Evolutionary conservation across 2,113 vertebrate genomes (phyloP).

Genomic region (Perca fluviatilis): DNA sequence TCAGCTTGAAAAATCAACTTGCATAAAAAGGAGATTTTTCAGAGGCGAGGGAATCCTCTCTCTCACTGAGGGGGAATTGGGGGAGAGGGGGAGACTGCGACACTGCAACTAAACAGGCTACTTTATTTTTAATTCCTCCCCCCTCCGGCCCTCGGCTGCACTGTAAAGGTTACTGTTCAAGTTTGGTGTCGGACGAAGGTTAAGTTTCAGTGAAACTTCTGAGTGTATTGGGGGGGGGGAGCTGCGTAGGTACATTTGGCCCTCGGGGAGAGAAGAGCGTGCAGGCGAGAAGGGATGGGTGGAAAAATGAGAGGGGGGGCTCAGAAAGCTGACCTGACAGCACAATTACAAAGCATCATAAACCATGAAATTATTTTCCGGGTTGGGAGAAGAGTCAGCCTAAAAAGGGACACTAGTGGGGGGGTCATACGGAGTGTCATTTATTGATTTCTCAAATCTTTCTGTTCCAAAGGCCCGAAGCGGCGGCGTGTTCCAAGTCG

Average conservation of each 20-base stretch:
- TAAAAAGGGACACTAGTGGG: conserved; percentile 18
- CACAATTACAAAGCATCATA: conserved; percentile 57
- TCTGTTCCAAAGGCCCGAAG: conserved; percentile 22
- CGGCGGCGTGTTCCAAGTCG: conserved; percentile 1
- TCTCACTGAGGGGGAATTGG: background rate
- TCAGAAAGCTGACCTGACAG: conserved; percentile 65
- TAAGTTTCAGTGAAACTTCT: conserved; percentile 40
- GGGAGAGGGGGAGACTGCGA: conserved; percentile 6
- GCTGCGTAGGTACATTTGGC: conserved; percentile 19
- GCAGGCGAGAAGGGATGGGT: conserved; percentile 34
- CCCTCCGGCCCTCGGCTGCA: background rate
- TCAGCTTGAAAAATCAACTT: conserved; percentile 9
- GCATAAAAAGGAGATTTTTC: conserved; percentile 25
- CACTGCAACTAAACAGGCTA: conserved; percentile 13
- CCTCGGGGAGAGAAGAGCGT: conserved; percentile 18
- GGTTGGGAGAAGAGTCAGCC: conserved; percentile 33
- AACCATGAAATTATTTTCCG: conserved; percentile 62
- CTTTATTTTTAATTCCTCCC: conserved; percentile 15
- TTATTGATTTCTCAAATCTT: conserved; percentile 42
- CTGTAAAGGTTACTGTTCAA: conserved; percentile 36
- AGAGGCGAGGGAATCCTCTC: conserved; percentile 9
- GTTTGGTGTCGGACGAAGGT: conserved; percentile 43
- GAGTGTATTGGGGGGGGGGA: background rate
- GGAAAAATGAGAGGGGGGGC: conserved; percentile 6
- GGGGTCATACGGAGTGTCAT: conserved; percentile 38